A percentile compares a stretch with the other conserved stretches of the same genome.
phyloP scores from a whole-genome alignment of 1,140 invertebrate genomes.

The Mya arenaria region DNA sequence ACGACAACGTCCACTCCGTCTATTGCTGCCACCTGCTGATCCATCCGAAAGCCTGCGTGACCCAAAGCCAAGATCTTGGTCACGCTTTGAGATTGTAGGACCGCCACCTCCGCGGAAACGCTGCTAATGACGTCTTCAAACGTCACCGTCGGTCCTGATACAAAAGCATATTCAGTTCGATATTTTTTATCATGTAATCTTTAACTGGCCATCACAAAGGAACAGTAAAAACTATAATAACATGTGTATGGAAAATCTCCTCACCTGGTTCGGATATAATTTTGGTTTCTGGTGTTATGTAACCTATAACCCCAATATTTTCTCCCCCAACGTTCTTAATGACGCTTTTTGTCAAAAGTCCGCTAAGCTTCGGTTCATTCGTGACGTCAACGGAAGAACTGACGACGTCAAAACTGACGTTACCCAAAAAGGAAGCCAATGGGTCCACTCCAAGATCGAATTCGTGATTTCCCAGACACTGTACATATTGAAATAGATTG shows the following conservation, averaged over 20 bases:
- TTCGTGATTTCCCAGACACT: constrained; percentile 97
- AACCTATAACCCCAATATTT: constrained; percentile 93
- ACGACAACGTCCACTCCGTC: constrained; percentile 92
- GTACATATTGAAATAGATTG: no score
- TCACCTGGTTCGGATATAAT: constrained; percentile 68
- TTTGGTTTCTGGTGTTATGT: constrained; percentile 91
- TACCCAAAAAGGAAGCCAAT: constrained; percentile 89
- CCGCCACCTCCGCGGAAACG: constrained; percentile 82
- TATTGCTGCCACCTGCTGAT: constrained; percentile 90
- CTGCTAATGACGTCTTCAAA: constrained; percentile 43
- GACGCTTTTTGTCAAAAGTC: constrained; percentile 84
- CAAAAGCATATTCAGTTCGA: no score
- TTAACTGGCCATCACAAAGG: no score
- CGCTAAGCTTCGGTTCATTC: constrained; percentile 85
- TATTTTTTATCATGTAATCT: no score
- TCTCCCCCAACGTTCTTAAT: constrained; percentile 85
- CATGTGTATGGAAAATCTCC: no score
- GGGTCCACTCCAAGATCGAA: constrained; percentile 92
- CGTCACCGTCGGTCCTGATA: constrained; percentile 31
- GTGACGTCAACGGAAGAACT: constrained; percentile 89
- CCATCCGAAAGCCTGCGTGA: constrained; percentile 91
- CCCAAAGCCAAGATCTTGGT: constrained; percentile 93
- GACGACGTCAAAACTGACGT: constrained; percentile 88
- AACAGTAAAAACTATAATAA: no score
- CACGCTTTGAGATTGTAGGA: constrained; percentile 85